Percentiles rank a stretch among this genome's conserved stretches.
Evolutionary conservation across 2,888 invertebrate genomes (phyloP).

Genomic region (Clusia tigrina): DNA sequence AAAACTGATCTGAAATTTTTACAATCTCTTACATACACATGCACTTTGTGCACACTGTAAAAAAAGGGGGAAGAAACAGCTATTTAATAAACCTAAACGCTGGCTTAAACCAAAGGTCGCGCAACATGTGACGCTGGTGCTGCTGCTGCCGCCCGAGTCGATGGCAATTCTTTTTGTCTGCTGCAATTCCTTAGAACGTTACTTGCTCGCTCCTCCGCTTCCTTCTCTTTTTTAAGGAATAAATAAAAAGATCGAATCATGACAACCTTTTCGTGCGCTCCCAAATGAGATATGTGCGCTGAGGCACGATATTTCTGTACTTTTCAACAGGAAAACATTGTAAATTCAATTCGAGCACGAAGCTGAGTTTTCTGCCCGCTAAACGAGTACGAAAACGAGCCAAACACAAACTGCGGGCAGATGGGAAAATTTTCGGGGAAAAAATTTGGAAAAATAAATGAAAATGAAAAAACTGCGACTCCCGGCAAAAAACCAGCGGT

Average conservation of each 20-base stretch:
- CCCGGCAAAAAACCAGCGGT: background rate
- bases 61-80: too few species aligned
- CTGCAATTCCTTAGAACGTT: slow-evolving; percentile 35
- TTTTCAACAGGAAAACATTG: slow-evolving; percentile 51
- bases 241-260: slow-evolving; percentile 56
- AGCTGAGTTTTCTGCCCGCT: slow-evolving; percentile 18
- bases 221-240: slow-evolving; percentile 43
- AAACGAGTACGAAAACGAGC: background rate
- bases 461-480: background rate
- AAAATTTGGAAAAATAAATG: background rate
- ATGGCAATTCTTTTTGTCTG: background rate
- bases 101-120: background rate
- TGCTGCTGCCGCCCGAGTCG: background rate
- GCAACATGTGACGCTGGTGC: slow-evolving; percentile 9
- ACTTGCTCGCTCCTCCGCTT: too few species aligned
- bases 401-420: background rate
- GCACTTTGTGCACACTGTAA: too few species aligned
- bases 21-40: too few species aligned
- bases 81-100: too few species aligned
- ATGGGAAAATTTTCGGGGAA: background rate
- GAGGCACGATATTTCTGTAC: slow-evolving; percentile 54
- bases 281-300: slow-evolving; percentile 52
- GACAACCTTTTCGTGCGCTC: slow-evolving; percentile 60
- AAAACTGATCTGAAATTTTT: too few species aligned
- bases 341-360: slow-evolving; percentile 55